These are phyloP conservation scores for Nesoenas mayeri DNA, from an alignment of 2,113 vertebrate species.

Conservation along the genomic window DNA sequence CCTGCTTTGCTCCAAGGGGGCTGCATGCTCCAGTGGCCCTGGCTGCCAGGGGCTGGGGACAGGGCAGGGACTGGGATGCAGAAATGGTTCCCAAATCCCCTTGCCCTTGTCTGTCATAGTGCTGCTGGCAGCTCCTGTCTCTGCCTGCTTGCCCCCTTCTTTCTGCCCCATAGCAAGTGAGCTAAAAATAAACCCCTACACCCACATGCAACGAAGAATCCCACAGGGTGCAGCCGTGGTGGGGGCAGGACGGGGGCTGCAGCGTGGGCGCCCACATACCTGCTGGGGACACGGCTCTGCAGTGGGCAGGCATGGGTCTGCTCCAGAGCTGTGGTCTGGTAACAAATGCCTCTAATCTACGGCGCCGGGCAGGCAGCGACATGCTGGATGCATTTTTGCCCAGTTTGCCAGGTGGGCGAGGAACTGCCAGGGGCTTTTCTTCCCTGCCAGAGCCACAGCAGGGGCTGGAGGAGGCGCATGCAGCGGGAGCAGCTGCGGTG, in stretches of 20 bases:
- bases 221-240: background rate
- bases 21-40: background rate
- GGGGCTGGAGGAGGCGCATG: background rate
- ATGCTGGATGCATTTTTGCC: background rate
- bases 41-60: background rate
- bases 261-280: rapidly evolving
- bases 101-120: background rate
- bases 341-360: background rate
- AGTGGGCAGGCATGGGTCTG: rapidly evolving
- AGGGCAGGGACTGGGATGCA: background rate
- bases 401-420: background rate
- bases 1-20: rapidly evolving
- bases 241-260: background rate
- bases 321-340: background rate
- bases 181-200: background rate
- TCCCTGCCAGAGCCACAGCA: background rate
- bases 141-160: background rate
- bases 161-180: background rate
- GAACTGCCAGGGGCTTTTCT: background rate
- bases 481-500: background rate
- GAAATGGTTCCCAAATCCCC: background rate
- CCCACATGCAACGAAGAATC: background rate
- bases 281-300: background rate
- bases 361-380: background rate
- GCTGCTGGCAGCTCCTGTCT: background rate